phyloP scores from a whole-genome alignment of 1,140 invertebrate genomes.

The Adoxophyes honmai region DNA sequence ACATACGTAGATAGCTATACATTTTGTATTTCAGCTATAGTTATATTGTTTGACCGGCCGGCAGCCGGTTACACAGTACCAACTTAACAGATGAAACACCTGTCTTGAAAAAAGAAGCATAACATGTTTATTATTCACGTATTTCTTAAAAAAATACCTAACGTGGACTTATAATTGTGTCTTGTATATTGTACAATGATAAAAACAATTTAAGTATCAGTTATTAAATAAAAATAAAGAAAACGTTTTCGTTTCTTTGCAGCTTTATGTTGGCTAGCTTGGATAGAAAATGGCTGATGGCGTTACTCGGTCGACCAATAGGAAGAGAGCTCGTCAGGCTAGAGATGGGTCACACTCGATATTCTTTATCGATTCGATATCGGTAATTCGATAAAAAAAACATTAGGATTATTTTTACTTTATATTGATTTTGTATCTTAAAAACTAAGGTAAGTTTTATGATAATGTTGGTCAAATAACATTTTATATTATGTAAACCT shows the following conservation, averaged over 20 bases:
- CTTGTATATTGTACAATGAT: neutral
- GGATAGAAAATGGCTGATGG: constrained; percentile 29
- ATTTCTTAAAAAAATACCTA: neutral
- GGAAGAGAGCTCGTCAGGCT: constrained; percentile 19
- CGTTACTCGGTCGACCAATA: constrained; percentile 37
- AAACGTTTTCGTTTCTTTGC: constrained; percentile 15
- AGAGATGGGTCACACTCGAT: constrained; percentile 29
- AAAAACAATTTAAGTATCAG: neutral
- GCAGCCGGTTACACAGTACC: constrained; percentile 29
- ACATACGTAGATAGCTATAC: neutral
- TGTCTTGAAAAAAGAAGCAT: constrained; percentile 21
- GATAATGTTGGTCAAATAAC: no score
- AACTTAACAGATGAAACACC: constrained; percentile 44
- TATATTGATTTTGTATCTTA: no score
- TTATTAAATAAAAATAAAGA: neutral
- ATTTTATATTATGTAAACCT: no score
- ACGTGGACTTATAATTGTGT: neutral
- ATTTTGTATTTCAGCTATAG: no score
- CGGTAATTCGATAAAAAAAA: constrained; percentile 1
- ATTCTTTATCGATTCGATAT: neutral
- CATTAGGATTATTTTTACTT: no score
- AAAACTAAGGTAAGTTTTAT: no score
- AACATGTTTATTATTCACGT: neutral
- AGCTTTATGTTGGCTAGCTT: constrained; percentile 39
- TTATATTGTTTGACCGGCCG: constrained; percentile 22